Percentiles rank a stretch among this genome's conserved stretches.
phyloP scores from a whole-genome alignment of 2,888 invertebrate species.

The Nemoura dubitans region DNA sequence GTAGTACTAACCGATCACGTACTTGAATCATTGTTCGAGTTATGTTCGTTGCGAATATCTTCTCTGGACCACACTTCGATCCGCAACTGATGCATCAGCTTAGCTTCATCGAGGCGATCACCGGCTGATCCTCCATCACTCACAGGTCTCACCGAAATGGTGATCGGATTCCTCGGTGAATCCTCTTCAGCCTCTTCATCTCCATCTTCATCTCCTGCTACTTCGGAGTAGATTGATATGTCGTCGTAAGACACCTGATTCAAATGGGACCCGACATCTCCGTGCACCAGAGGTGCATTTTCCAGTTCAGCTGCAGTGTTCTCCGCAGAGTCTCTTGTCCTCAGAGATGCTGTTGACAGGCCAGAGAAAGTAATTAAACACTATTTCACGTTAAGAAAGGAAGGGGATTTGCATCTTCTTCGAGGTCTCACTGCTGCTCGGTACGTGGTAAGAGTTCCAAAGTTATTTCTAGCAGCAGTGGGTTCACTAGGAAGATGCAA shows the following conservation, averaged over 20 bases:
- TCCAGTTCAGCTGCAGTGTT: neutral
- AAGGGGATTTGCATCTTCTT: no score
- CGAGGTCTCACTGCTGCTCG: no score
- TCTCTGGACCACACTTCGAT: slow-evolving; percentile 36
- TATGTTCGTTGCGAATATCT: neutral
- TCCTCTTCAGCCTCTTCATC: neutral
- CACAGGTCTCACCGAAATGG: neutral
- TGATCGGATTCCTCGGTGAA: neutral
- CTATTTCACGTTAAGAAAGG: no score
- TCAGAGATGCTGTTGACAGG: no score
- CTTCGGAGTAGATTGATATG: neutral
- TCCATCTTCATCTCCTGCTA: slow-evolving; percentile 7
- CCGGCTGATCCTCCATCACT: neutral
- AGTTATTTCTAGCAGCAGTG: no score
- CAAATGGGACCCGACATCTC: neutral
- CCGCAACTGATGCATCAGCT: slow-evolving; percentile 24
- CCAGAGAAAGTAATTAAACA: no score
- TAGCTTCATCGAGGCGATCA: neutral
- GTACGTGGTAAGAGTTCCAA: no score
- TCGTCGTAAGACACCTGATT: neutral
- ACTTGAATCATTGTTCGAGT: neutral
- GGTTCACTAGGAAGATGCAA: no score
- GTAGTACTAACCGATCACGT: neutral
- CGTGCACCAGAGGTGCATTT: neutral
- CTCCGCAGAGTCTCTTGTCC: no score